Conservation (phyloP, 1,140 invertebrate genomes). For the Bradysia coprophila region DNA sequence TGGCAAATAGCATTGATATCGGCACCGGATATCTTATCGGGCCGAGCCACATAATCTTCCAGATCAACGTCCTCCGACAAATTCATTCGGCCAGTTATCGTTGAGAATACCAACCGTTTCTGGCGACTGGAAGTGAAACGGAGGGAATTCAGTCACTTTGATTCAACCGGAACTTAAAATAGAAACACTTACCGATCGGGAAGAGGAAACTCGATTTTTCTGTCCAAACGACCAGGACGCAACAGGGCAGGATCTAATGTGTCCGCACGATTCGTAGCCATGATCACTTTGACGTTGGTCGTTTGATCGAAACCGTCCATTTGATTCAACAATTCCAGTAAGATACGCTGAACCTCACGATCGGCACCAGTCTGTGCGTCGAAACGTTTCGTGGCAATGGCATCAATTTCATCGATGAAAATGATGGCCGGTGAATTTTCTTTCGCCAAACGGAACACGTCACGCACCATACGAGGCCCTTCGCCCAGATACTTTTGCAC, state of each 20-base stretch:
- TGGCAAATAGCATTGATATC: constrained; percentile 99
- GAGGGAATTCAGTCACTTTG: too few relatives aligned
- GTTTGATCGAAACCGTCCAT: constrained; percentile 99
- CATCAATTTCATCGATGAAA: constrained; percentile 98
- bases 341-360: constrained; percentile 95
- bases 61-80: constrained; percentile 98
- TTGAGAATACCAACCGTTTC: constrained; percentile 94
- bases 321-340: constrained; percentile 94
- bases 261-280: constrained; percentile 96
- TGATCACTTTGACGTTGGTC: constrained; percentile 99
- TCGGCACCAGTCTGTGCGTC: constrained; percentile 98
- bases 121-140: constrained; percentile 42
- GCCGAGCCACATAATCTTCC: constrained; percentile 96
- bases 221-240: constrained; percentile 89
- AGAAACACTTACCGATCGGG: constrained; percentile 65
- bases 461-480: constrained; percentile 96
- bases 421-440: constrained; percentile 99
- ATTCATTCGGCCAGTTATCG: constrained; percentile 98
- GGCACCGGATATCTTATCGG: constrained; percentile 96
- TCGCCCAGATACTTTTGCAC: constrained; percentile 99
- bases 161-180: too few relatives aligned
- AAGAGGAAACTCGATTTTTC: constrained; percentile 98
- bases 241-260: constrained; percentile 95
- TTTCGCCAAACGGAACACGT: constrained; percentile 96
- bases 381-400: constrained; percentile 96